Conservation (phyloP, 1,140 invertebrate genomes). For the Drosophila lowei region DNA sequence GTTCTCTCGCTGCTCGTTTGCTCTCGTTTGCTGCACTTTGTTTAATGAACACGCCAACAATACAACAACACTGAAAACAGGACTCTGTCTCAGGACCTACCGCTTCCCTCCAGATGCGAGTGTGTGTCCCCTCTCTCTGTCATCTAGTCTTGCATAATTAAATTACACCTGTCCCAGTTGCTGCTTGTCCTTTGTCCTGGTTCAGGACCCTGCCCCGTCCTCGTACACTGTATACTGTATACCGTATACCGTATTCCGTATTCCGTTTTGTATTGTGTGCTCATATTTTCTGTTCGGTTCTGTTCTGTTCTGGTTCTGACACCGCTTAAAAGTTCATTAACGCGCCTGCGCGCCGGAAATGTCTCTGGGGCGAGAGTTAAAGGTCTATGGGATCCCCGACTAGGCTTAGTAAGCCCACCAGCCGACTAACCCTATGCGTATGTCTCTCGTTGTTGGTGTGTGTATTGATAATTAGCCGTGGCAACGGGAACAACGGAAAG, state of each 20-base stretch:
- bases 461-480: conserved; percentile 54
- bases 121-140: no score
- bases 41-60: conserved; percentile 61
- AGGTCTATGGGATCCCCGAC: conserved; percentile 29
- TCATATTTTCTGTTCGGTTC: not conserved
- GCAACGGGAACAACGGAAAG: conserved; percentile 36
- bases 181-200: conserved; percentile 33
- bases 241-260: not conserved
- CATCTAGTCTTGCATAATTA: conserved; percentile 63
- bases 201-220: not conserved
- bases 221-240: not conserved
- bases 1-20: conserved; percentile 10
- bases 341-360: conserved; percentile 72
- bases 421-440: conserved; percentile 4
- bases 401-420: conserved; percentile 28
- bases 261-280: not conserved
- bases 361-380: conserved; percentile 22
- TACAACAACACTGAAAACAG: conserved; percentile 36
- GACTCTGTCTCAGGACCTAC: conserved; percentile 13
- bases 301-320: conserved; percentile 29
- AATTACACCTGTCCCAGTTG: conserved; percentile 76
- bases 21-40: conserved; percentile 57
- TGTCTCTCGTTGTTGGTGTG: not conserved
- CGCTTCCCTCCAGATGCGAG: no score
- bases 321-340: conserved; percentile 78